Conservation (phyloP, 2,888 invertebrate species). For the Galerucella nymphaeae region DNA sequence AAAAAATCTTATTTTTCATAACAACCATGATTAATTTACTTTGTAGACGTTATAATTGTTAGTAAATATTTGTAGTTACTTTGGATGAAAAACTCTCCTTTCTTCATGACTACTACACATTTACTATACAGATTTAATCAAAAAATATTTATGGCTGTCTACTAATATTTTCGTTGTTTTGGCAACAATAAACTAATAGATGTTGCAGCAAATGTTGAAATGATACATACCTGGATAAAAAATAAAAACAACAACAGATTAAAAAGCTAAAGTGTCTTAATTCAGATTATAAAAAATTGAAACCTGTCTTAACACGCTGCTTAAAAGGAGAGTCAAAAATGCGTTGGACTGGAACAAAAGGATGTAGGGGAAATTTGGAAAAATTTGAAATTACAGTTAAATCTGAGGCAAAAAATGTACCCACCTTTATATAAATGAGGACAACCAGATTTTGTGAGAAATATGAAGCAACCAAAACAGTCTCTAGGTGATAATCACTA, state of each 20-base stretch:
- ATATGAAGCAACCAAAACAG: too few species aligned
- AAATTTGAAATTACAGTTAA: not conserved
- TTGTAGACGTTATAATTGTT: too few species aligned
- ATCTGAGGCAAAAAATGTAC: too few species aligned
- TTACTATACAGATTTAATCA: too few species aligned
- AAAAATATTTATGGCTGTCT: too few species aligned
- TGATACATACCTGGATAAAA: not conserved
- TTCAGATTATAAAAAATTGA: conserved; percentile 22
- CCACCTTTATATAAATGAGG: too few species aligned
- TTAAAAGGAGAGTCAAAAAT: conserved; percentile 14
- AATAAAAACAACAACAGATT: not conserved
- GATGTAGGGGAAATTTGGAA: conserved; percentile 11
- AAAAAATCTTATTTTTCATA: not conserved
- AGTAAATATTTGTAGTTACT: too few species aligned
- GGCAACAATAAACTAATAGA: not conserved
- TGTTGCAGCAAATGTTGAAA: not conserved
- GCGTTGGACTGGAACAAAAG: not conserved
- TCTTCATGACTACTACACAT: too few species aligned
- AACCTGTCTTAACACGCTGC: conserved; percentile 9
- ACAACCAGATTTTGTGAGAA: too few species aligned
- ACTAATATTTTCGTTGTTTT: not conserved
- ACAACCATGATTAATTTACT: not conserved
- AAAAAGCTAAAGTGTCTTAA: not conserved
- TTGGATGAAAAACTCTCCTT: too few species aligned
- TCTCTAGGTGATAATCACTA: too few species aligned